Evolutionary conservation across 1,140 invertebrate species (phyloP).

Genomic region (Cyclargus thomasi): DNA sequence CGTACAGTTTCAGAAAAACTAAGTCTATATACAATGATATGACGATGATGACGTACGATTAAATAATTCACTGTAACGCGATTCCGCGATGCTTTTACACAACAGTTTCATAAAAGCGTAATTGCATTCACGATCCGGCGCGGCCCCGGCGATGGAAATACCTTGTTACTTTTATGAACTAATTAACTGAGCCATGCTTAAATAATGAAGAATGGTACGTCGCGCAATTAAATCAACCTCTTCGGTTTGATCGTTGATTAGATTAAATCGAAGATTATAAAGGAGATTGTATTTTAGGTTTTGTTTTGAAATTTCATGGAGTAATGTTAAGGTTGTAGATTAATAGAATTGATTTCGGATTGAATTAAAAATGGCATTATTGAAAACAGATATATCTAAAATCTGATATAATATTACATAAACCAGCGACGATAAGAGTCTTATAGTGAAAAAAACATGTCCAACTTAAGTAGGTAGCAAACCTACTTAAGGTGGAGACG

Average conservation of each 20-base stretch:
- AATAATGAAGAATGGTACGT: conserved; percentile 70
- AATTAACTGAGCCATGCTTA: conserved; percentile 73
- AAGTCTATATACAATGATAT: neutral
- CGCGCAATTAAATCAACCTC: conserved; percentile 72
- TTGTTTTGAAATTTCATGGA: neutral
- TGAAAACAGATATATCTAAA: too few species aligned
- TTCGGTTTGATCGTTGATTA: conserved; percentile 15
- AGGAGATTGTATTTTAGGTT: neutral
- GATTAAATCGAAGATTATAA: neutral
- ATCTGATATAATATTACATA: too few species aligned
- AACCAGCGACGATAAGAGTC: too few species aligned
- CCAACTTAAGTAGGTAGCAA: too few species aligned
- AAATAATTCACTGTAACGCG: conserved; percentile 16
- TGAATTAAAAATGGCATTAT: too few species aligned
- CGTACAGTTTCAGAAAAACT: too few species aligned
- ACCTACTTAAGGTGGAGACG: too few species aligned
- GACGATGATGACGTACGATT: conserved; percentile 10
- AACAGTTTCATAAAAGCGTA: conserved; percentile 53
- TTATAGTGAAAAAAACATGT: too few species aligned
- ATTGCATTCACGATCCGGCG: conserved; percentile 58
- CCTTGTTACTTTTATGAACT: conserved; percentile 73
- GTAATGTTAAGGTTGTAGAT: too few species aligned
- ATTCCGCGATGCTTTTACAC: conserved; percentile 27
- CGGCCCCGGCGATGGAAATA: conserved; percentile 66
- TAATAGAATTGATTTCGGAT: too few species aligned